These are phyloP conservation scores for Coilia nasus DNA, from an alignment of 2,797 vertebrate species.

Conservation along the genomic window DNA sequence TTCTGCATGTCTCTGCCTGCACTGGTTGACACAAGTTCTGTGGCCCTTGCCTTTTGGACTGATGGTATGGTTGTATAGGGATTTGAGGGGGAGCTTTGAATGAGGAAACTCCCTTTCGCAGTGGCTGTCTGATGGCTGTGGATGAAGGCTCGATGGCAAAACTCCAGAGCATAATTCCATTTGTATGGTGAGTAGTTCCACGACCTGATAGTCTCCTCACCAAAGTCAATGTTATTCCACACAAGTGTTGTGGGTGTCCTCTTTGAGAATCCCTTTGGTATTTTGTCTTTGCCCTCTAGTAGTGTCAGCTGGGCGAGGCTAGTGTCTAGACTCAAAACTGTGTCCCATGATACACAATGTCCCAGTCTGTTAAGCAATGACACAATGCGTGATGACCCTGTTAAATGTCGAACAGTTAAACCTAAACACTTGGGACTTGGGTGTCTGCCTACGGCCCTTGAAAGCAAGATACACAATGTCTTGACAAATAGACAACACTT, in stretches of 20 bases:
- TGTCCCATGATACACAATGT: too few relatives aligned
- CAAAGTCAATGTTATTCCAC: constrained; percentile 49
- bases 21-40: constrained; percentile 30
- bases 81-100: too few relatives aligned
- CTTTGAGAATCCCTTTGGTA: constrained; percentile 45
- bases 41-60: constrained; percentile 39
- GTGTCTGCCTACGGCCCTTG: too few relatives aligned
- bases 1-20: constrained; percentile 1
- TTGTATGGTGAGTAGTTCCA: not conserved
- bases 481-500: constrained; percentile 28
- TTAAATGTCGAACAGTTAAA: constrained; percentile 39
- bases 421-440: not conserved
- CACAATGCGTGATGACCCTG: too few relatives aligned
- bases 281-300: constrained; percentile 38
- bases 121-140: not conserved
- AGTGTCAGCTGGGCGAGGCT: constrained; percentile 44
- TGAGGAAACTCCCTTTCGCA: constrained; percentile 13
- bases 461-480: too few relatives aligned
- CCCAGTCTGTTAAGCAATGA: too few relatives aligned
- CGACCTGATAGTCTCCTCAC: constrained; percentile 36
- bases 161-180: not conserved
- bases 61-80: too few relatives aligned
- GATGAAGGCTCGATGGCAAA: not conserved
- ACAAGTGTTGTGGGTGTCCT: constrained; percentile 39
- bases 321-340: too few relatives aligned